These are phyloP conservation scores for Zeuzera pyrina DNA, from an alignment of 2,888 invertebrate species.

Conservation along the genomic window DNA sequence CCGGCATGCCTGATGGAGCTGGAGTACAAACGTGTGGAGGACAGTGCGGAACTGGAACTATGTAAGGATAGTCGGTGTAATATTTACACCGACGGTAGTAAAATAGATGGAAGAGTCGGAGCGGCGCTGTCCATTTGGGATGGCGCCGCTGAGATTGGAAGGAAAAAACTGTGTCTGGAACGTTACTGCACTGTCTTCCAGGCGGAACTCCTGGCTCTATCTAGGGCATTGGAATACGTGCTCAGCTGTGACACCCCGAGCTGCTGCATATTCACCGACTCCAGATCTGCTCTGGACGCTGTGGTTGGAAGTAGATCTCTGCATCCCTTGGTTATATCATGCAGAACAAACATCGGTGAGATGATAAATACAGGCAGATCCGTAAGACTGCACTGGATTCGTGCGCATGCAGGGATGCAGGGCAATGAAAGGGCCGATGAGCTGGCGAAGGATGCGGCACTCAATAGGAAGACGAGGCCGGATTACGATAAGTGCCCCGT, in stretches of 20 bases:
- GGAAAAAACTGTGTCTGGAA: background rate
- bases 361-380: background rate
- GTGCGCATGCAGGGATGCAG: conserved; percentile 2
- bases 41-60: background rate
- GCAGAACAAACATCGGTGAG: background rate
- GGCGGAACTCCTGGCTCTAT: conserved; percentile 5
- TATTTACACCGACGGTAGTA: conserved; percentile 7
- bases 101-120: conserved; percentile 5
- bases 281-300: conserved; percentile 4
- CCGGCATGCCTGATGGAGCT: background rate
- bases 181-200: conserved; percentile 6
- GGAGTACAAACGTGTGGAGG: background rate
- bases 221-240: background rate
- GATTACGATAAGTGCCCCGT: conserved; percentile 5
- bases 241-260: background rate
- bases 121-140: conserved; percentile 3
- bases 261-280: conserved; percentile 5
- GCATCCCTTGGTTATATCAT: background rate
- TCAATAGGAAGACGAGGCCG: background rate
- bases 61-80: too few species aligned
- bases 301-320: background rate
- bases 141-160: background rate
- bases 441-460: conserved; percentile 4
- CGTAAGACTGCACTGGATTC: conserved; percentile 4
- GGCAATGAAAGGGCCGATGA: conserved; percentile 9